Evolutionary conservation across 2,797 vertebrate species (phyloP).

Genomic region (Platyrinchus mystaceus): DNA sequence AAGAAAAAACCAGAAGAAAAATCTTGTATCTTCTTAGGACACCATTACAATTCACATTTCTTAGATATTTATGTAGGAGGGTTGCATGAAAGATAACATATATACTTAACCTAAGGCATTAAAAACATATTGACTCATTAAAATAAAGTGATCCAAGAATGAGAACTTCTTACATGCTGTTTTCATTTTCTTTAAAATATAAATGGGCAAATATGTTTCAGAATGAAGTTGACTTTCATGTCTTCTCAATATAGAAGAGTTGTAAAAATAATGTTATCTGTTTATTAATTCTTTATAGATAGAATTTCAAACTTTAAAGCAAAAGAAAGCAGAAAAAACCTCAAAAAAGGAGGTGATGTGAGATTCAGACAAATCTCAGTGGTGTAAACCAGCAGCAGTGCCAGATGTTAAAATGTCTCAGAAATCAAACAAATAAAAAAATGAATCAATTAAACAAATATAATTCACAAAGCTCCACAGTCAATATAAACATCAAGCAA

Average conservation of each 20-base stretch:
- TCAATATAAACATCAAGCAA: conserved; percentile 33
- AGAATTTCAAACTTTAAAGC: background rate
- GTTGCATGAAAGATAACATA: background rate
- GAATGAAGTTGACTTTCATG: background rate
- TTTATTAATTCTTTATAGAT: background rate
- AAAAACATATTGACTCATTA: background rate
- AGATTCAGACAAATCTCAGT: background rate
- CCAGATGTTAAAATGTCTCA: background rate
- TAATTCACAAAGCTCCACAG: background rate
- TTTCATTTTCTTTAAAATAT: background rate
- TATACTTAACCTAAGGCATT: background rate
- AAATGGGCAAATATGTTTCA: background rate
- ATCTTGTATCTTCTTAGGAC: background rate
- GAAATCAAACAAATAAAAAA: background rate
- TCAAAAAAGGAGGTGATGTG: background rate
- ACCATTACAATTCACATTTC: background rate
- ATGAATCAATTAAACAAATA: conserved; percentile 39
- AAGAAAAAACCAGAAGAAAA: background rate
- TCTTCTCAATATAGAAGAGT: background rate
- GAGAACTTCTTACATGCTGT: background rate
- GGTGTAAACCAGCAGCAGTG: background rate
- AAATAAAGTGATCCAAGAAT: background rate
- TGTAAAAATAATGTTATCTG: background rate
- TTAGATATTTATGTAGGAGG: background rate
- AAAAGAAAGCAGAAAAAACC: background rate